Base-by-base conservation (phyloP, 2,113 vertebrate genomes). In the Podocnemis expansa region DNA sequence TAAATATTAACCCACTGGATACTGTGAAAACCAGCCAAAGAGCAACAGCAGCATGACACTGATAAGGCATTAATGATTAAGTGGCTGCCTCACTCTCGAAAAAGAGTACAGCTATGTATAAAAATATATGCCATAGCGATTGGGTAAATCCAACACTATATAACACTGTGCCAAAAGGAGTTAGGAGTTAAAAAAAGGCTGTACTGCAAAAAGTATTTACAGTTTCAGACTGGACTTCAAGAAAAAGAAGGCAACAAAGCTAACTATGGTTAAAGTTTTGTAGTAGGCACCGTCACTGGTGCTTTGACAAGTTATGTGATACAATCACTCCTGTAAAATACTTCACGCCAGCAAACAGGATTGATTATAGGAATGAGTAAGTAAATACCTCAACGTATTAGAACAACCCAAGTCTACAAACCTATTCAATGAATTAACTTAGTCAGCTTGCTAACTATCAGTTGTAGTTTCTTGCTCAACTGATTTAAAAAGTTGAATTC, bases 1-100 rank as follows among this genome's bases (percentile, higher is more conserved):
- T 95, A 81, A 90, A 86, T 73, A 96, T 73, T 85, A 70, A 89
- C 49, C 75, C 92, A 96, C 60, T 31, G 0, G 12, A 91, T 87
- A 97, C 96, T 90, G 84, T 91, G 93, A 87, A 91, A 14, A 7
- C 19, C 8, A 54, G 95, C 91, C 54, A 56, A 91, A 96, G 82
- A 89, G 90, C 93, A 96, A 96, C 93, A 96, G 94, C 95, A 96
- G 89, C 86, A 96, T 95, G 94, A 96, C 95, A 94, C 87, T 5
- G 1, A 91, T 97, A 97, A 97, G 96, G 97, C 96, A 97, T 97
- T 95, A 96, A 97, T 95, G 94, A 96, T 93, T 91, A 91, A 91
- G 94, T 93, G 89, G 94, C 94, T 93, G 94, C 94, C 89, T 93
- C 96, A 96, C 82, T 93, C 93, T 97, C 83, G 70, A 94, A 88